Conservation (phyloP, 2,888 invertebrate species). For the Papilio gigon region DNA sequence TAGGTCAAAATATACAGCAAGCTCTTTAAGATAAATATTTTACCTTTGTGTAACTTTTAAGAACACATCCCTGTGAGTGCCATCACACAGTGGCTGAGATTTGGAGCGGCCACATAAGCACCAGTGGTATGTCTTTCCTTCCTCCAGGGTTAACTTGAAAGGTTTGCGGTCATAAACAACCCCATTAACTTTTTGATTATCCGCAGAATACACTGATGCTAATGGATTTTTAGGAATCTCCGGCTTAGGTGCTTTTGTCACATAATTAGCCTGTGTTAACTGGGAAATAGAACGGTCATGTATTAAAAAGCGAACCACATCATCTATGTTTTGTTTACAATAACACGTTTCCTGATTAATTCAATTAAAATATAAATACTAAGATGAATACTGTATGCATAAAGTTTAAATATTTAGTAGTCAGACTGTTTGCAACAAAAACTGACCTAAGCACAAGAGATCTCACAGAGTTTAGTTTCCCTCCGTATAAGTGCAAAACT, state of each 20-base stretch:
- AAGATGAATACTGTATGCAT: too few species aligned
- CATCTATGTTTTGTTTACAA: too few species aligned
- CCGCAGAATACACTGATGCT: slow-evolving; percentile 83
- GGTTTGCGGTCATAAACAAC: slow-evolving; percentile 94
- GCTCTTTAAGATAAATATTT: slow-evolving; percentile 1
- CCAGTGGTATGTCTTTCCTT: slow-evolving; percentile 93
- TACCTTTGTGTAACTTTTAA: slow-evolving; percentile 88
- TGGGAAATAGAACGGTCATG: slow-evolving; percentile 23
- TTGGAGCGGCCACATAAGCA: slow-evolving; percentile 97
- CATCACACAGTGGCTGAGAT: slow-evolving; percentile 97
- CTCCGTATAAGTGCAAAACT: too few species aligned
- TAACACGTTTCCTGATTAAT: too few species aligned
- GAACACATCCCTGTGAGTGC: slow-evolving; percentile 90
- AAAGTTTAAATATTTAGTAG: too few species aligned
- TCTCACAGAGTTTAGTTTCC: too few species aligned
- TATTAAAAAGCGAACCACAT: neutral
- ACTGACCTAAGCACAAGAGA: too few species aligned
- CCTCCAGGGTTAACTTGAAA: slow-evolving; percentile 88
- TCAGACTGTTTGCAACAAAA: slow-evolving; percentile 1
- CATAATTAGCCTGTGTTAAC: slow-evolving; percentile 58
- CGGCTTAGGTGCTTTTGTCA: slow-evolving; percentile 70
- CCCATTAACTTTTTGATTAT: slow-evolving; percentile 87
- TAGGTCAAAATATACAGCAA: neutral
- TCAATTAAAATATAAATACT: too few species aligned
- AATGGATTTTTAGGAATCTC: slow-evolving; percentile 87